Evolutionary conservation across 2,113 vertebrate species (phyloP), one percentile per base, ranked within the genome.

Genomic region (Pelusios castaneus): DNA sequence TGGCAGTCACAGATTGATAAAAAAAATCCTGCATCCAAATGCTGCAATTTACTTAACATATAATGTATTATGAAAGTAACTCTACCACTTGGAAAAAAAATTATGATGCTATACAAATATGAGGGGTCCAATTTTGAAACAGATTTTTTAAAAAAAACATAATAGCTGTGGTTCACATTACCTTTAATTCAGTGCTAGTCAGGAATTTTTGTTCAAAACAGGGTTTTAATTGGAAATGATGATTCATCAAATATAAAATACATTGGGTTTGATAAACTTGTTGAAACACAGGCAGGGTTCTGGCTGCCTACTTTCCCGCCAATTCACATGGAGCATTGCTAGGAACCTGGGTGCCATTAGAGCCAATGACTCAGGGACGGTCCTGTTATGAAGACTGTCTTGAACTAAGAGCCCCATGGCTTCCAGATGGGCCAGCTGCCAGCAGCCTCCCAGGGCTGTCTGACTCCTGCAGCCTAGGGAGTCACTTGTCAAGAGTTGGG

Each of bases 51-150:
- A 83, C 70, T 19, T 52, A 58, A 41, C 8, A 14, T 11, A 83
- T 17, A 80, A 43, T 43, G 83, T 13, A 6, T n/a, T 52, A 22
- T 79, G 84, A 80, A 45, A 3, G 1, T 60, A 80, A 43, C 21
- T 4, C 60, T n/a, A 80, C 5, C 80, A 9, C 19, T 43, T 85
- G 38, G 5, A 45, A 63, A 21, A 41, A 63, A 47, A 55, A 16
- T 13, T 67, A 76, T 21, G 52, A 21, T 0, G 2, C 24, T 63
- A 47, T 29, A 0, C 1, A 38, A 70, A 73, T 22, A 24, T 6
- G 55, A 51, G 34, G 8, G 45, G 29, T 24, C 73, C 31, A 6
- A 85, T 49, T 81, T 85, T 76, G 10, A 31, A 34, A 63, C 60
- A 76, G 1, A 43, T 16, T 56, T 81, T 58, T 49, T 49, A 49